Conservation (phyloP, 2,113 vertebrate genomes). For the Pteropus alecto region DNA sequence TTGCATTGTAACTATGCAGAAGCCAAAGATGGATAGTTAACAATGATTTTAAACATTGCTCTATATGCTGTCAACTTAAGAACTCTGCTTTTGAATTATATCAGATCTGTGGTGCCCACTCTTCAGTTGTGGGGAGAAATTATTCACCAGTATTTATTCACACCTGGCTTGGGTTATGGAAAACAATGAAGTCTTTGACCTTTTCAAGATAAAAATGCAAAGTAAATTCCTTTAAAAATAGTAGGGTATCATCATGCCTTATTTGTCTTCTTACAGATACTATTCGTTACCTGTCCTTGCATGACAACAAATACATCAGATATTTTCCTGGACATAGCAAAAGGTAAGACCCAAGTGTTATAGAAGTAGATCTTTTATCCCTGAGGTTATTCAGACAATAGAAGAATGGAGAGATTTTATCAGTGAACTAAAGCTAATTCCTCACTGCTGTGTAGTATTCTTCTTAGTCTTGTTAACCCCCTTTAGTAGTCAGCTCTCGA, state of each 20-base stretch:
- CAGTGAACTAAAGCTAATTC: constrained; percentile 13
- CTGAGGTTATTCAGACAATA: background rate
- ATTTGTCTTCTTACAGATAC: constrained; percentile 91
- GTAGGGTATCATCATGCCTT: constrained; percentile 13
- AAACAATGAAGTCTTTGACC: background rate
- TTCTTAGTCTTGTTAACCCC: background rate
- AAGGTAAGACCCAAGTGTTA: constrained; percentile 85
- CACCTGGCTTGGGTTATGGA: background rate
- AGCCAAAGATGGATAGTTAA: constrained; percentile 9
- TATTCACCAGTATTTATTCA: background rate
- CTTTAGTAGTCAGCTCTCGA: background rate
- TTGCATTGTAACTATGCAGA: constrained; percentile 34
- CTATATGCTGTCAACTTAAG: background rate
- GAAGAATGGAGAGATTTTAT: constrained; percentile 19
- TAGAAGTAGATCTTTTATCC: background rate
- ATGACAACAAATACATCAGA: constrained; percentile 99
- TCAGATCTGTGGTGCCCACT: background rate
- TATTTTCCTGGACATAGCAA: constrained; percentile 98
- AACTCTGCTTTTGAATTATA: constrained; percentile 22
- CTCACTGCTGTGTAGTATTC: background rate
- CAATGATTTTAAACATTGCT: background rate
- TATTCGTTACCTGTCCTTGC: constrained; percentile 97
- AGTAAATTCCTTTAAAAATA: constrained; percentile 37
- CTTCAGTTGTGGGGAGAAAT: background rate
- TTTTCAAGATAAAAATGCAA: constrained; percentile 51